Evolutionary conservation across 2,888 invertebrate genomes (phyloP).

Genomic region (Cantharis rustica): DNA sequence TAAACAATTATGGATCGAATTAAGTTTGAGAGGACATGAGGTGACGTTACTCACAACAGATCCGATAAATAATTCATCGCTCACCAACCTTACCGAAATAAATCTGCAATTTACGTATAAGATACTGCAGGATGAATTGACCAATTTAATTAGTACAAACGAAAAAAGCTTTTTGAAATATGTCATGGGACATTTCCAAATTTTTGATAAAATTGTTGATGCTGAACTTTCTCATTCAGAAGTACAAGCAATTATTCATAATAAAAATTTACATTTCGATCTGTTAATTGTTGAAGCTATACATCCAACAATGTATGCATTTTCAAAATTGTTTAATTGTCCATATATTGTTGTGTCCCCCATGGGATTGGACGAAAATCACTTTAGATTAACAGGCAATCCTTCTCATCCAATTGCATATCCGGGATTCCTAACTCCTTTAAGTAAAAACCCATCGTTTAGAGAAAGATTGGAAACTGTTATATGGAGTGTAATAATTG

Average conservation of each 20-base stretch:
- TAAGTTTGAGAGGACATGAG: slow-evolving; percentile 57
- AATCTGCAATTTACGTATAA: slow-evolving; percentile 50
- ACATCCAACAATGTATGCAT: slow-evolving; percentile 57
- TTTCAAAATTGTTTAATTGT: neutral
- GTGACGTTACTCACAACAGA: slow-evolving; percentile 55
- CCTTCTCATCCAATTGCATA: neutral
- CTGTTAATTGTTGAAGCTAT: slow-evolving; percentile 63
- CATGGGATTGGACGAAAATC: neutral
- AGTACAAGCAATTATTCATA: slow-evolving; percentile 46
- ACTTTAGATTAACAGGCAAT: neutral
- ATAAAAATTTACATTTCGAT: slow-evolving; percentile 59
- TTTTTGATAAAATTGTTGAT: slow-evolving; percentile 12
- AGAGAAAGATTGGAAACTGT: neutral
- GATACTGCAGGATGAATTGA: slow-evolving; percentile 1
- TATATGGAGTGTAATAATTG: neutral
- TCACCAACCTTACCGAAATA: slow-evolving; percentile 54
- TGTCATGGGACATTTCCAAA: slow-evolving; percentile 42
- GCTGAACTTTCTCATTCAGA: slow-evolving; percentile 39
- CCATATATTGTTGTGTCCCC: neutral
- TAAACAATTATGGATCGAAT: slow-evolving; percentile 53
- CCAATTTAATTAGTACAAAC: neutral
- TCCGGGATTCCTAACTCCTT: neutral
- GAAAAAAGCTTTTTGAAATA: neutral
- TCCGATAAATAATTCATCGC: slow-evolving; percentile 52
- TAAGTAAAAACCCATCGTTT: neutral